Percentiles rank a stretch among this genome's conserved stretches.
phyloP scores from a whole-genome alignment of 2,113 vertebrate genomes.

The Promerops cafer region DNA sequence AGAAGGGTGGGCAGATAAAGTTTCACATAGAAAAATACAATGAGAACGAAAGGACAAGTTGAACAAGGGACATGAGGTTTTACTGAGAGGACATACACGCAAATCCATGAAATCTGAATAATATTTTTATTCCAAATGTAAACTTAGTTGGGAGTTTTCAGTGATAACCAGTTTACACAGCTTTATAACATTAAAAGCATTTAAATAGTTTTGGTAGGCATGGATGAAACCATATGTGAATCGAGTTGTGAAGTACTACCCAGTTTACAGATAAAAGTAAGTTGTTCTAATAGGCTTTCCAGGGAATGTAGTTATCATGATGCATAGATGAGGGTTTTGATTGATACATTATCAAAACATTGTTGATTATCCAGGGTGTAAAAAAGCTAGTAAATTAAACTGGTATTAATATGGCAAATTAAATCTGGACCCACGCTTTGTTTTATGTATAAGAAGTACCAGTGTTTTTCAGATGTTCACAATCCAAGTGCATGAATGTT shows the following conservation, averaged over 20 bases:
- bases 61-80: neutral
- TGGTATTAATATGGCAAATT: neutral
- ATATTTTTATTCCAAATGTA: neutral
- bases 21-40: neutral
- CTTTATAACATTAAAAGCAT: neutral
- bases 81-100: neutral
- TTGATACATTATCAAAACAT: neutral
- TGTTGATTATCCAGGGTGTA: neutral
- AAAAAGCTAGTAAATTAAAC: neutral
- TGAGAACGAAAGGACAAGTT: neutral
- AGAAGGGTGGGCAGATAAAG: neutral
- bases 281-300: neutral
- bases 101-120: neutral
- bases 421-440: neutral
- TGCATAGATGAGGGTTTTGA: neutral
- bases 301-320: neutral
- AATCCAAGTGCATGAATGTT: neutral
- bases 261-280: neutral
- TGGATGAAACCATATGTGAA: neutral
- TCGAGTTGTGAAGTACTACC: neutral
- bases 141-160: neutral
- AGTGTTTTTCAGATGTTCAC: neutral
- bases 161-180: neutral
- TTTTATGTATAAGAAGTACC: neutral
- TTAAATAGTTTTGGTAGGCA: neutral